Evolutionary conservation across 2,797 vertebrate species (phyloP).

Genomic region (Syngnathus rostellatus): DNA sequence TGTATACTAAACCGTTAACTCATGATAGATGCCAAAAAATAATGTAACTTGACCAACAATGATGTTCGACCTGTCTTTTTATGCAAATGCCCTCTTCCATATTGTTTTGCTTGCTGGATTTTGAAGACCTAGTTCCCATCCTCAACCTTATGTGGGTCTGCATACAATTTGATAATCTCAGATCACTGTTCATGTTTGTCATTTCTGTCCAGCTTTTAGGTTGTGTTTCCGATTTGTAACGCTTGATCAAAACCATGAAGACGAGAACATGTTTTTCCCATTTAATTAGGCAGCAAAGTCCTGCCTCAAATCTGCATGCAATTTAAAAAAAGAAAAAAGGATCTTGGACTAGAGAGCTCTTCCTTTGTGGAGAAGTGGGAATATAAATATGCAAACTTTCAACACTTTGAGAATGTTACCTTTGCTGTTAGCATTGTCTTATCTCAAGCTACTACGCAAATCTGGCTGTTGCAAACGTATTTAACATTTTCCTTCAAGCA

Average conservation of each 20-base stretch:
- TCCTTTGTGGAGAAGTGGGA: constrained; percentile 27
- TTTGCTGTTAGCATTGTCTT: constrained; percentile 32
- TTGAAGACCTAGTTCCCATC: background rate
- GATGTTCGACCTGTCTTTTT: background rate
- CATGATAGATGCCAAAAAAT: background rate
- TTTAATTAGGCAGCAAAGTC: constrained; percentile 28
- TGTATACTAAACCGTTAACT: background rate
- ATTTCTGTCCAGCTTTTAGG: background rate
- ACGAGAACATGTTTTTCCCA: constrained; percentile 18
- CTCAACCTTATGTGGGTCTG: background rate
- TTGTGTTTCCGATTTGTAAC: background rate
- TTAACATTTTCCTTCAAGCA: background rate
- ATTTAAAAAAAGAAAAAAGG: background rate
- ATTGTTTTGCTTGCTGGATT: background rate
- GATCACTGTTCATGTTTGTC: background rate
- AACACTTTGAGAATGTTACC: constrained; percentile 36
- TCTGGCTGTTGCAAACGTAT: constrained; percentile 6
- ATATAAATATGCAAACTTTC: constrained; percentile 25
- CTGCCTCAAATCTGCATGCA: constrained; percentile 28
- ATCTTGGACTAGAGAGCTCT: constrained; percentile 6
- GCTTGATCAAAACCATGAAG: background rate
- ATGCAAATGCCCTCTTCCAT: background rate
- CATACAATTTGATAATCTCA: background rate
- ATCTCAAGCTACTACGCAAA: constrained; percentile 21
- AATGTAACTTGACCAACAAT: too few species aligned